Evolutionary conservation across 2,888 invertebrate genomes (phyloP).

Genomic region (Leptothorax acervorum): DNA sequence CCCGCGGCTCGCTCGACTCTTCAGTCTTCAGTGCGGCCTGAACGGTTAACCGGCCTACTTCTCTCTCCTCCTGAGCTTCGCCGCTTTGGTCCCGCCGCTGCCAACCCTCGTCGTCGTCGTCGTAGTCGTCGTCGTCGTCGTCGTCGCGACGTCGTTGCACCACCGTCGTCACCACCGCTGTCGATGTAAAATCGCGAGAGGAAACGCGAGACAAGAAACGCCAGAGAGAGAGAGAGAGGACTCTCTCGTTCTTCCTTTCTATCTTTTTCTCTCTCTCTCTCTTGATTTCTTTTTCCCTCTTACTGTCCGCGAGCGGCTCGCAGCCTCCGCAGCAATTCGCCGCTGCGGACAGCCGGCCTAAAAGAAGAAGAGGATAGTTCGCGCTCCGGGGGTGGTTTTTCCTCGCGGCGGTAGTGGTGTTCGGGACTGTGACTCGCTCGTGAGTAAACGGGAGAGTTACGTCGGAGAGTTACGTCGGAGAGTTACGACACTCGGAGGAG

Average conservation of each 20-base stretch:
- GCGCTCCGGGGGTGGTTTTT: constrained; percentile 23
- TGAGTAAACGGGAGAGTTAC: neutral
- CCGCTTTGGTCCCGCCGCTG: constrained; percentile 34
- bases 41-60: constrained; percentile 85
- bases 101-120: constrained; percentile 21
- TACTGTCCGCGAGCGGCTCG: constrained; percentile 29
- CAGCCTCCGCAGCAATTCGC: constrained; percentile 39
- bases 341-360: constrained; percentile 45
- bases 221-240: constrained; percentile 4
- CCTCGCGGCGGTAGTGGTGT: constrained; percentile 3
- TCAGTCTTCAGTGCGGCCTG: constrained; percentile 85
- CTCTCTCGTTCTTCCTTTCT: constrained; percentile 4
- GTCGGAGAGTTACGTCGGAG: too few species aligned
- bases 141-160: constrained; percentile 18
- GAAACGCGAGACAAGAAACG: constrained; percentile 25
- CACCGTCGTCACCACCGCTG: constrained; percentile 3
- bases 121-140: constrained; percentile 34
- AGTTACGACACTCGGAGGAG: constrained; percentile 13
- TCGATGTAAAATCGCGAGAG: constrained; percentile 30
- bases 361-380: constrained; percentile 4
- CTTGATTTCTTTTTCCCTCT: constrained; percentile 11
- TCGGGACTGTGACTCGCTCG: constrained; percentile 32
- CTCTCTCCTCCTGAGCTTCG: constrained; percentile 61
- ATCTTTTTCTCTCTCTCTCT: neutral
- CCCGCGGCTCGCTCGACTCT: constrained; percentile 79